Conservation (phyloP, 1,140 invertebrate species). For the Lucilia cuprina region DNA sequence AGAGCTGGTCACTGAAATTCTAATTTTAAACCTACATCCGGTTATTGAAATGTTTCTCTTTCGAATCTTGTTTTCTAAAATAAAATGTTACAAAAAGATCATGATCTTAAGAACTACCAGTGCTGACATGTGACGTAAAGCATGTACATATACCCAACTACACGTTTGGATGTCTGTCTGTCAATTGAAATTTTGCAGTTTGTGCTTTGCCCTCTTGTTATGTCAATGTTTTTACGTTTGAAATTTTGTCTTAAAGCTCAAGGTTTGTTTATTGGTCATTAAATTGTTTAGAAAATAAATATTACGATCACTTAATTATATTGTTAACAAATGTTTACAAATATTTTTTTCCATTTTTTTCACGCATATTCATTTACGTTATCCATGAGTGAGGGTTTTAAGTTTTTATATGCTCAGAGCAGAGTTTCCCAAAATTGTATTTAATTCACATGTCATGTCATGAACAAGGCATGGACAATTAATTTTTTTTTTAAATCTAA, state of each 20-base stretch:
- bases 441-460: too few species aligned
- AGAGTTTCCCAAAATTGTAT: too few species aligned
- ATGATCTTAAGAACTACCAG: not conserved
- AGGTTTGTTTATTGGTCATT: not conserved
- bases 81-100: not conserved
- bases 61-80: not conserved
- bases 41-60: not conserved
- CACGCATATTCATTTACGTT: not conserved
- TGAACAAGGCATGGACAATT: too few species aligned
- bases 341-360: conserved; percentile 4
- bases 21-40: not conserved
- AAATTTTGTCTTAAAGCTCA: not conserved
- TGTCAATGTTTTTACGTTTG: not conserved
- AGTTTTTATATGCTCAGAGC: not conserved
- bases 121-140: too few species aligned
- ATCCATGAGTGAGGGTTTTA: not conserved
- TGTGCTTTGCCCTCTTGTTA: not conserved
- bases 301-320: conserved; percentile 1
- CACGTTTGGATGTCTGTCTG: too few species aligned
- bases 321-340: not conserved
- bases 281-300: not conserved
- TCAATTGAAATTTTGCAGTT: too few species aligned
- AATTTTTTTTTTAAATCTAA: too few species aligned
- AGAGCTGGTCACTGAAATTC: too few species aligned
- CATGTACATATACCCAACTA: too few species aligned